Conservation (phyloP, 2,113 vertebrate genomes). For the Pyrgilauda ruficollis region DNA sequence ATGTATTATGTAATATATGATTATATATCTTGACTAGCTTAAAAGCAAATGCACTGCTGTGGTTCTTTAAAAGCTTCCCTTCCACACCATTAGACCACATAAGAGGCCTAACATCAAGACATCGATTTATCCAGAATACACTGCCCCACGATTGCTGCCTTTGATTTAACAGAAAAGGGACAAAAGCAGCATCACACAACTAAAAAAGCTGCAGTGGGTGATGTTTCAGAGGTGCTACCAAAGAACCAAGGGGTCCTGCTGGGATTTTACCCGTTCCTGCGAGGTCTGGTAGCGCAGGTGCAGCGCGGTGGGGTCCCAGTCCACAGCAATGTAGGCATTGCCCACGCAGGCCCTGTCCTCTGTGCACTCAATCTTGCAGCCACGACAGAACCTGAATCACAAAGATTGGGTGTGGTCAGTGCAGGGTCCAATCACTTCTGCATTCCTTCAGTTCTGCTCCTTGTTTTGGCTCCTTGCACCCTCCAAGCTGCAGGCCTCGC, state of each 20-base stretch:
- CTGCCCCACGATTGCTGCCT: not conserved
- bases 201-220: not conserved
- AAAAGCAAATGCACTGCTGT: not conserved
- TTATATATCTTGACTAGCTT: not conserved
- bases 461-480: not conserved
- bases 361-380: slow-evolving; percentile 90
- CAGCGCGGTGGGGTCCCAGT: slow-evolving; percentile 97
- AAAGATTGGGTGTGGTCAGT: not conserved
- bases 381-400: slow-evolving; percentile 87
- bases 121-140: not conserved
- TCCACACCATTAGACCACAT: not conserved
- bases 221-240: not conserved
- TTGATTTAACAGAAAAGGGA: not conserved
- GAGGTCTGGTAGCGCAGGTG: slow-evolving; percentile 98
- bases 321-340: slow-evolving; percentile 93
- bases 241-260: fast-evolving
- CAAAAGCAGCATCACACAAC: not conserved
- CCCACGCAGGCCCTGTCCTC: slow-evolving; percentile 89
- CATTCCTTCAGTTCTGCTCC: not conserved
- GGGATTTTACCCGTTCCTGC: slow-evolving; percentile 88
- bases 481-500: not conserved
- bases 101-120: not conserved
- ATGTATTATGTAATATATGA: not conserved
- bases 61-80: not conserved
- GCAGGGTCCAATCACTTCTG: not conserved